Evolutionary conservation across 1,140 invertebrate genomes (phyloP).

Genomic region (Drosophila repletoides): DNA sequence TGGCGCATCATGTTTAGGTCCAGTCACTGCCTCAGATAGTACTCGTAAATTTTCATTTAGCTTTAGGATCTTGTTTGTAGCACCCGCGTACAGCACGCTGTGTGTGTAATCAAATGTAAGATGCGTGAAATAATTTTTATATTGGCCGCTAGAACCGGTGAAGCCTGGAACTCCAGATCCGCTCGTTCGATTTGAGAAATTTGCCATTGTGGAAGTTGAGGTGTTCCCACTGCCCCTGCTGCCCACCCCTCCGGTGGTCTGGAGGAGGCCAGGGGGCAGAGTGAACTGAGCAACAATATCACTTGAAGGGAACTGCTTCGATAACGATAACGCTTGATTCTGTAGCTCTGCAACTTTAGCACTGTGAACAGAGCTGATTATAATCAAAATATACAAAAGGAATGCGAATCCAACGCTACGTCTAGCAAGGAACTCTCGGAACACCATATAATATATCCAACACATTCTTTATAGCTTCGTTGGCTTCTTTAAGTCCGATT

Average conservation of each 20-base stretch:
- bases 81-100: slow-evolving; percentile 90
- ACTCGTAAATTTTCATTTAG: slow-evolving; percentile 89
- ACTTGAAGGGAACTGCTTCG: slow-evolving; percentile 38
- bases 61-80: slow-evolving; percentile 92
- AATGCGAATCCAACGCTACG: too few relatives aligned
- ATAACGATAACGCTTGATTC: not conserved
- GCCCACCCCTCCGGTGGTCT: not conserved
- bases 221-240: not conserved
- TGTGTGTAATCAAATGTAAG: slow-evolving; percentile 83
- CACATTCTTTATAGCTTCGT: slow-evolving; percentile 6
- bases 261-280: slow-evolving; percentile 34
- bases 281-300: slow-evolving; percentile 75
- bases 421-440: too few relatives aligned
- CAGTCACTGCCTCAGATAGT: slow-evolving; percentile 87
- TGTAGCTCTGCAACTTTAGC: not conserved
- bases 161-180: not conserved
- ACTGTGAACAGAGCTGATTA: not conserved
- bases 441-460: too few relatives aligned
- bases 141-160: not conserved
- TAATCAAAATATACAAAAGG: too few relatives aligned
- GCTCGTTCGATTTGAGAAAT: slow-evolving; percentile 35
- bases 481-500: not conserved
- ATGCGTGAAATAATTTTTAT: slow-evolving; percentile 83
- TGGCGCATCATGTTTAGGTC: slow-evolving; percentile 92
- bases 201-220: slow-evolving; percentile 25